Base-by-base conservation (phyloP, 2,113 vertebrate species). In the Gasterosteus nipponicus region DNA sequence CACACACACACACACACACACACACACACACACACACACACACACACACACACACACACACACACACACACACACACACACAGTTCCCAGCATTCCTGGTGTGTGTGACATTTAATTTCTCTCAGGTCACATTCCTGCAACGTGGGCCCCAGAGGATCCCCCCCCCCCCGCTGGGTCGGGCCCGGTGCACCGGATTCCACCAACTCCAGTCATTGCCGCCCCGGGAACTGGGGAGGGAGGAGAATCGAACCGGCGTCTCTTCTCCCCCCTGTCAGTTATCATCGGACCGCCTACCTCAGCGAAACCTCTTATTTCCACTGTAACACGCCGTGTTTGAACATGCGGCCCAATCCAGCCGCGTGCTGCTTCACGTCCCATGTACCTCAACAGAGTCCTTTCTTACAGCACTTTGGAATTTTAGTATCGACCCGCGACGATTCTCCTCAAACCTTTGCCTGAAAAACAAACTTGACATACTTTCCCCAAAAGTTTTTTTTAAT, bases 101-200 rank as follows among this genome's bases (percentile, higher is more conserved):
- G 73, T 26, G 22, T 2, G 39, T 77, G 66, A 86, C 87, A 73
- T 82, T 89, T 83, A 39, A 60, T 77, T 69, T 82, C 65, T 87
- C 74, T 57, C 19, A 78, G 75, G 78, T 87, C 78, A 58, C 83
- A 91, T 89, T 91, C 86, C 80, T 80, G 75, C 80, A 31, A 54
- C 5, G 71, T 29, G 41, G 63, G 82, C 65, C 80, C 81, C 77
- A 3, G 60, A 44, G 62, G 33, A n/a, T n/a, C n/a, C n/a, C n/a
- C 39, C 60, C 65, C 22, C 22, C 33, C 64, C 31, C 0, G 72
- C 77, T 22, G 44, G 31, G 77, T 65, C 5, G 0, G 26, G 33
- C 56, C 42, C 9, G 22, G 79, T 7, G 44, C 49, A 80, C 75
- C 51, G 61, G 81, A 85, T 79, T 83, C 80, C 72, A 67, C 22